Evolutionary conservation across 2,888 invertebrate genomes (phyloP).

Genomic region (Maniola hyperantus): DNA sequence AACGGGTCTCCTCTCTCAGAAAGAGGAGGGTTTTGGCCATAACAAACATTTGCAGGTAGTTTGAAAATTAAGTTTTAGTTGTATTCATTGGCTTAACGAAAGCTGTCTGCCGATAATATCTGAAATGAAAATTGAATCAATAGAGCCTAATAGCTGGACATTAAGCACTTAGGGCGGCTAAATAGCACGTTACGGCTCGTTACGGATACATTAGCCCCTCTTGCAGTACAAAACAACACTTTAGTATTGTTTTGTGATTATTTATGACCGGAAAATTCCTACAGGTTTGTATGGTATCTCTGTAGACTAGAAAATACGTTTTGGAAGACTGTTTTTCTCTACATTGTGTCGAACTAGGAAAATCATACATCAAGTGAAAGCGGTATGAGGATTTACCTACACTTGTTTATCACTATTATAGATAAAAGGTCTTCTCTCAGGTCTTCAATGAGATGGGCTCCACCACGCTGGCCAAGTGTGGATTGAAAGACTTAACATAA

Average conservation of each 20-base stretch:
- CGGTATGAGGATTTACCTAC: too few species aligned
- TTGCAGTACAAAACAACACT: slow-evolving; percentile 49
- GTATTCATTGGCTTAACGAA: background rate
- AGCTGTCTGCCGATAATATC: slow-evolving; percentile 18
- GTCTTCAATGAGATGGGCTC: too few species aligned
- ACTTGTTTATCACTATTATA: too few species aligned
- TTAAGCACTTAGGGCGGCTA: slow-evolving; percentile 72
- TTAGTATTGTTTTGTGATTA: background rate
- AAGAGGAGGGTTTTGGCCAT: too few species aligned
- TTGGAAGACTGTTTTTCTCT: background rate
- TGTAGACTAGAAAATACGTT: background rate
- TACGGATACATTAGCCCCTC: slow-evolving; percentile 55
- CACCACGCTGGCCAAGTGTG: too few species aligned
- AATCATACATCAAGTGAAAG: too few species aligned
- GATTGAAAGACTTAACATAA: too few species aligned
- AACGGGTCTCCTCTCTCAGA: too few species aligned
- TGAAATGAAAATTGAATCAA: slow-evolving; percentile 63
- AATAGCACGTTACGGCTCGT: slow-evolving; percentile 66
- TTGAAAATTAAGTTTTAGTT: slow-evolving; percentile 5
- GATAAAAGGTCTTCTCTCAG: too few species aligned
- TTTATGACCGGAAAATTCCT: background rate
- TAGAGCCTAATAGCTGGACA: slow-evolving; percentile 74
- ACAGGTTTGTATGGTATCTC: background rate
- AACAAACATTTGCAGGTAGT: background rate
- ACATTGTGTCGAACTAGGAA: too few species aligned